Percentiles rank a stretch among this genome's conserved stretches.
Conservation (phyloP, 2,888 invertebrate species). For the Rhingia campestris region DNA sequence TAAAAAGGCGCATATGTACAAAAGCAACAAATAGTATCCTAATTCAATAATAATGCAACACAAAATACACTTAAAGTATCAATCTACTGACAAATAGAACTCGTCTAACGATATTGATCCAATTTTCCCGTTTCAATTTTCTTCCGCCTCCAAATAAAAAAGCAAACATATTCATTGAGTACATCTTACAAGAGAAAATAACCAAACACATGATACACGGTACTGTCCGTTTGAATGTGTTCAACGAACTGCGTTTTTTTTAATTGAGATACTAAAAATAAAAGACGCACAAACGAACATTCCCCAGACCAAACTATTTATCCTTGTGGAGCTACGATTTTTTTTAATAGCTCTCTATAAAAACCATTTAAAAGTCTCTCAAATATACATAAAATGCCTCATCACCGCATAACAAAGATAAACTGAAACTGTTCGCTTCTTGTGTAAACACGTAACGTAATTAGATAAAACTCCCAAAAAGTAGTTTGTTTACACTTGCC, state of each 20-base stretch:
- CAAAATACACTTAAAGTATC: not conserved
- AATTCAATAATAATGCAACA: not conserved
- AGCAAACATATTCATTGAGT: conserved; percentile 23
- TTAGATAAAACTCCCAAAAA: conserved; percentile 17
- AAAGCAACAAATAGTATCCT: not conserved
- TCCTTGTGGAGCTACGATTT: conserved; percentile 23
- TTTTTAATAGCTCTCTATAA: conserved; percentile 58
- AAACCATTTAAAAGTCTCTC: conserved; percentile 62
- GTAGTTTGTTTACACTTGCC: conserved; percentile 44
- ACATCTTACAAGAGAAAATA: not conserved
- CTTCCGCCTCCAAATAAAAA: conserved; percentile 12
- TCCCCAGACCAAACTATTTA: conserved; percentile 36
- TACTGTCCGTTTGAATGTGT: conserved; percentile 4
- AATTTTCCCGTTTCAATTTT: not conserved
- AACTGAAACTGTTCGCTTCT: conserved; percentile 15
- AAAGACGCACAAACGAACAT: conserved; percentile 22
- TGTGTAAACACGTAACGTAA: conserved; percentile 14
- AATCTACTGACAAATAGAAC: not conserved
- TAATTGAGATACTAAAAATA: conserved; percentile 25
- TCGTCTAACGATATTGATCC: too few species aligned
- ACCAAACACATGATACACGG: conserved; percentile 13
- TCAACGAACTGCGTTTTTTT: not conserved
- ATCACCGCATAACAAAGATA: conserved; percentile 58
- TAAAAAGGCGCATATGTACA: not conserved
- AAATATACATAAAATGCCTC: conserved; percentile 62